Evolutionary conservation across 2,888 invertebrate genomes (phyloP).

Genomic region (Dynastes hyllus): DNA sequence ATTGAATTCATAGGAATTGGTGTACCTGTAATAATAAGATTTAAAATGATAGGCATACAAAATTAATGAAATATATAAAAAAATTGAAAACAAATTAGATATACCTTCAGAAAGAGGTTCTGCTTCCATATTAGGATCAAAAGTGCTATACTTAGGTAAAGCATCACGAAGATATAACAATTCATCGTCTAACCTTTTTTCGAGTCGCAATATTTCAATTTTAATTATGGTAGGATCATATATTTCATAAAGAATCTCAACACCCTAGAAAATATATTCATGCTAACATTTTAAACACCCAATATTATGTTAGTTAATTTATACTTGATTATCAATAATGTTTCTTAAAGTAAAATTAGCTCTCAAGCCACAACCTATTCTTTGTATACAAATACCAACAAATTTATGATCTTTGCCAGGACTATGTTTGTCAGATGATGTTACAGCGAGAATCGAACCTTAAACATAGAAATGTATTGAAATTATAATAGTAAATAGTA

Average conservation of each 20-base stretch:
- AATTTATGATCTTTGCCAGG: slow-evolving; percentile 89
- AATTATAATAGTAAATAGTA: neutral
- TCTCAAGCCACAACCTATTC: slow-evolving; percentile 87
- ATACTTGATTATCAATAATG: slow-evolving; percentile 87
- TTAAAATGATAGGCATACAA: slow-evolving; percentile 1
- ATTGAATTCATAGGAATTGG: slow-evolving; percentile 67
- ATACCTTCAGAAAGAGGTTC: slow-evolving; percentile 84
- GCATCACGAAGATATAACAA: slow-evolving; percentile 93
- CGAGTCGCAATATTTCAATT: slow-evolving; percentile 92
- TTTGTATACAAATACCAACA: slow-evolving; percentile 95
- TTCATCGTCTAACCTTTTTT: slow-evolving; percentile 93
- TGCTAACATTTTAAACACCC: slow-evolving; percentile 24
- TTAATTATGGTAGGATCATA: slow-evolving; percentile 95
- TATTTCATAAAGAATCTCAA: slow-evolving; percentile 86
- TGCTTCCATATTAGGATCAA: slow-evolving; percentile 93
- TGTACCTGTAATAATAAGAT: slow-evolving; percentile 56
- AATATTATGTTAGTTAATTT: neutral
- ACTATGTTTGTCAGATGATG: slow-evolving; percentile 88
- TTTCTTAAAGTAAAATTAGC: slow-evolving; percentile 93
- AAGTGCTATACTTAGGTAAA: slow-evolving; percentile 91
- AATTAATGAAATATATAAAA: no score
- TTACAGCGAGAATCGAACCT: slow-evolving; percentile 93
- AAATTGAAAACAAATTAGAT: neutral
- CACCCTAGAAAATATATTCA: slow-evolving; percentile 65
- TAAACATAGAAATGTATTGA: slow-evolving; percentile 55